These are phyloP conservation scores for Cricetomys ansorgei DNA, from an alignment of 2,113 vertebrate species.

Conservation along the genomic window DNA sequence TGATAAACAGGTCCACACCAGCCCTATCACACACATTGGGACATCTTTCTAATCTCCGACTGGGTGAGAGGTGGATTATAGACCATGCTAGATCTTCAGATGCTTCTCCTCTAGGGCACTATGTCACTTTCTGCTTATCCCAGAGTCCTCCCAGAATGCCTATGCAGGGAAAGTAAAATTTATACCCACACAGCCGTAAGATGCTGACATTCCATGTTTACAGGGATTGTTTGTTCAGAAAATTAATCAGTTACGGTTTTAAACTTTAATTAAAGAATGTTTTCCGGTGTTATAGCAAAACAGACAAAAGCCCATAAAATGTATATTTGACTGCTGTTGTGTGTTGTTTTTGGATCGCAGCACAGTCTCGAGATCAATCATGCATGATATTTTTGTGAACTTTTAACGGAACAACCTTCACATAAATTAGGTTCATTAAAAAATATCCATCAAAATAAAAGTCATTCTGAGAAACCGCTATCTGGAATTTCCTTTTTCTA, in stretches of 20 bases:
- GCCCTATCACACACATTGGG: slow-evolving; percentile 62
- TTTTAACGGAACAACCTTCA: slow-evolving; percentile 85
- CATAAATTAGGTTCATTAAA: slow-evolving; percentile 84
- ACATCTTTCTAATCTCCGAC: slow-evolving; percentile 65
- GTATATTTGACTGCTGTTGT: slow-evolving; percentile 86
- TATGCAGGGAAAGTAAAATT: slow-evolving; percentile 81
- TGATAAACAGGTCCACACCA: neutral
- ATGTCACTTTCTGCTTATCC: slow-evolving; percentile 68
- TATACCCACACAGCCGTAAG: slow-evolving; percentile 84
- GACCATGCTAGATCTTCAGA: slow-evolving; percentile 75
- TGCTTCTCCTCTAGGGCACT: slow-evolving; percentile 65
- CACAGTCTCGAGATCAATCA: slow-evolving; percentile 86
- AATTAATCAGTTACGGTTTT: slow-evolving; percentile 92
- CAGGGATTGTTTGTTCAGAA: slow-evolving; percentile 89
- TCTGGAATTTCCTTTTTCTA: slow-evolving; percentile 82
- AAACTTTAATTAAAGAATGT: slow-evolving; percentile 92
- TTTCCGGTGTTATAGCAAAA: slow-evolving; percentile 90
- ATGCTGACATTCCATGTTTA: slow-evolving; percentile 89
- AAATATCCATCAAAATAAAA: slow-evolving; percentile 87
- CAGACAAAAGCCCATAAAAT: slow-evolving; percentile 90
- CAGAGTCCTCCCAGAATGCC: slow-evolving; percentile 68
- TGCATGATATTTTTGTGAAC: slow-evolving; percentile 86
- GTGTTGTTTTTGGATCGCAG: slow-evolving; percentile 88
- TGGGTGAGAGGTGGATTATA: neutral
- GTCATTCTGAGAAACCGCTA: slow-evolving; percentile 79